These are phyloP conservation scores for Zophobas morio DNA, from an alignment of 1,140 invertebrate species.

Conservation along the genomic window DNA sequence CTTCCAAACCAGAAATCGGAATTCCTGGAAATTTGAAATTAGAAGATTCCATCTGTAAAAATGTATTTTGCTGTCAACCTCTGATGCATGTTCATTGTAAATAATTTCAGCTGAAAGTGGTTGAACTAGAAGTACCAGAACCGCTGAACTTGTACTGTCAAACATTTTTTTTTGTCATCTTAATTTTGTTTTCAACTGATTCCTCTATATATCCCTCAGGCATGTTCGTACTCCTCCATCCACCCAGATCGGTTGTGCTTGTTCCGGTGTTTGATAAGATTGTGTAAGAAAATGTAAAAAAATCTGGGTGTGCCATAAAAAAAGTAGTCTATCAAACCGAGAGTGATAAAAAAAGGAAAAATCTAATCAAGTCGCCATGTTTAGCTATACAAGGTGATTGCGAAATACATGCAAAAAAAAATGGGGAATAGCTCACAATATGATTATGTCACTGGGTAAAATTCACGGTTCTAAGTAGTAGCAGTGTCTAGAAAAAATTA, in stretches of 20 bases:
- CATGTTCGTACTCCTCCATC: background rate
- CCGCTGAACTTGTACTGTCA: background rate
- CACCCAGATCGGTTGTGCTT: background rate
- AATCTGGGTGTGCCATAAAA: too few species aligned
- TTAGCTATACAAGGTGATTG: too few species aligned
- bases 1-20: too few species aligned
- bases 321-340: too few species aligned
- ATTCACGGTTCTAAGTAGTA: too few species aligned
- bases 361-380: too few species aligned
- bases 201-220: background rate
- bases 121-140: conserved; percentile 9
- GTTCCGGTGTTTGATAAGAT: background rate
- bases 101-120: background rate
- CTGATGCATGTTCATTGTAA: background rate
- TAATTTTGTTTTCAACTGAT: background rate
- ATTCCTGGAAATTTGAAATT: too few species aligned
- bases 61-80: background rate
- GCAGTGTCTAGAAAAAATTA: too few species aligned
- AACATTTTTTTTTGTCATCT: background rate
- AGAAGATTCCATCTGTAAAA: background rate
- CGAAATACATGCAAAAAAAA: too few species aligned
- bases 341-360: too few species aligned
- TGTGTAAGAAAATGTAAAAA: background rate
- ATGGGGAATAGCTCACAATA: too few species aligned
- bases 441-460: too few species aligned